phyloP scores from a whole-genome alignment of 1,140 invertebrate genomes.

The Anthonomus grandis region DNA sequence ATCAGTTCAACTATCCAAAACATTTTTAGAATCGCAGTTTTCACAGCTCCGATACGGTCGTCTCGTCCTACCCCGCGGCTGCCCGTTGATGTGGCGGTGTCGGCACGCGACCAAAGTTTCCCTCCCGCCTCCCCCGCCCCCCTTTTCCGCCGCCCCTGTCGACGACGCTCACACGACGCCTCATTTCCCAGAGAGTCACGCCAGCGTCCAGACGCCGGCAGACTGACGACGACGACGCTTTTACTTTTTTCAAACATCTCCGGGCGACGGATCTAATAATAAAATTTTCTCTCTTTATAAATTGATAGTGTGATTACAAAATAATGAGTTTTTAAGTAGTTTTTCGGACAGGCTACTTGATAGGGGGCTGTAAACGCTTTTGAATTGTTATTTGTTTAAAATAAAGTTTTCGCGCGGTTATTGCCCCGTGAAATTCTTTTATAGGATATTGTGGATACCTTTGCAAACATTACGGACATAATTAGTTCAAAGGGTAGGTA shows the following conservation, averaged over 20 bases:
- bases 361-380: too few species aligned
- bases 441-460: too few species aligned
- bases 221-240: slow-evolving; percentile 3
- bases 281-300: too few species aligned
- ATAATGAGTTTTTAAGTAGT: too few species aligned
- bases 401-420: too few species aligned
- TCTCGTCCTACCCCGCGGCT: slow-evolving; percentile 21
- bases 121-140: slow-evolving; percentile 26
- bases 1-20: slow-evolving; percentile 6
- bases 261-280: too few species aligned
- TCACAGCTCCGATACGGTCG: slow-evolving; percentile 23
- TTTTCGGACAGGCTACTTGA: too few species aligned
- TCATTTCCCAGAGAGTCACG: slow-evolving; percentile 26
- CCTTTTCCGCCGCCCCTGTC: slow-evolving; percentile 21
- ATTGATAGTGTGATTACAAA: too few species aligned
- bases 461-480: slow-evolving; percentile 18
- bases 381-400: too few species aligned
- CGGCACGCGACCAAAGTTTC: slow-evolving; percentile 48
- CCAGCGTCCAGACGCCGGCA: slow-evolving; percentile 15
- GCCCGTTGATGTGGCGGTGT: slow-evolving; percentile 46
- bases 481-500: slow-evolving; percentile 13
- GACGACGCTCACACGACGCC: slow-evolving; percentile 37
- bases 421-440: too few species aligned
- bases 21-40: slow-evolving; percentile 15
- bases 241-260: neutral